Conservation (phyloP, 2,113 vertebrate genomes). For the Rhizomys pruinosus region DNA sequence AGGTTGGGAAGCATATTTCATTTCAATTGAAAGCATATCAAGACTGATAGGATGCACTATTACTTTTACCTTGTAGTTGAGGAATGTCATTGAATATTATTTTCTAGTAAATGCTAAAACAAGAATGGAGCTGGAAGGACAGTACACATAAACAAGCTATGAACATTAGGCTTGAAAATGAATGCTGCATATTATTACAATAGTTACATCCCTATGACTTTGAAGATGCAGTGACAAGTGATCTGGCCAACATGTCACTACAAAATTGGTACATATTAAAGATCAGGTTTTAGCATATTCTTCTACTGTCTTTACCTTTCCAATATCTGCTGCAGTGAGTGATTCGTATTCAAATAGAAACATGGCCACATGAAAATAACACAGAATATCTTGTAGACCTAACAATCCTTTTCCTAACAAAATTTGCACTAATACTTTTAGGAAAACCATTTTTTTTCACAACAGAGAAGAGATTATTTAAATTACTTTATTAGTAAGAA, state of each 20-base stretch:
- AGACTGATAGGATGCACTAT: not conserved
- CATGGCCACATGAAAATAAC: slow-evolving; percentile 23
- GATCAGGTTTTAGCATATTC: not conserved
- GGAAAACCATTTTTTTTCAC: slow-evolving; percentile 49
- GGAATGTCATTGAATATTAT: not conserved
- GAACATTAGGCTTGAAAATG: not conserved
- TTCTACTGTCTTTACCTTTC: slow-evolving; percentile 15
- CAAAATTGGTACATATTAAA: too few relatives aligned
- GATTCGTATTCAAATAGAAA: not conserved
- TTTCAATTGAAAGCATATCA: not conserved
- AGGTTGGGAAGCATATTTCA: not conserved
- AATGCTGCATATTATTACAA: not conserved
- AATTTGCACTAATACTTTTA: slow-evolving; percentile 30
- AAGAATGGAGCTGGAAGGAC: not conserved
- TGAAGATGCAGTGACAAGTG: not conserved
- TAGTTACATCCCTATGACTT: not conserved
- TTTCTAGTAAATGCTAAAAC: slow-evolving; percentile 46
- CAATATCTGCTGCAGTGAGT: slow-evolving; percentile 19
- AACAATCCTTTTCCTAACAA: slow-evolving; percentile 51
- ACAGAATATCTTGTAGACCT: slow-evolving; percentile 5
- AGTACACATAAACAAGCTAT: not conserved
- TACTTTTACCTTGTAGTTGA: not conserved
- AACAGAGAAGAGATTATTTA: slow-evolving; percentile 62
- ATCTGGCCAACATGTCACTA: too few relatives aligned
- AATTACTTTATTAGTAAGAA: slow-evolving; percentile 65